A percentile compares a stretch with the other conserved stretches of the same genome.
These are phyloP conservation scores for Aphyosemion australe DNA, from an alignment of 2,113 vertebrate species.

Conservation along the genomic window DNA sequence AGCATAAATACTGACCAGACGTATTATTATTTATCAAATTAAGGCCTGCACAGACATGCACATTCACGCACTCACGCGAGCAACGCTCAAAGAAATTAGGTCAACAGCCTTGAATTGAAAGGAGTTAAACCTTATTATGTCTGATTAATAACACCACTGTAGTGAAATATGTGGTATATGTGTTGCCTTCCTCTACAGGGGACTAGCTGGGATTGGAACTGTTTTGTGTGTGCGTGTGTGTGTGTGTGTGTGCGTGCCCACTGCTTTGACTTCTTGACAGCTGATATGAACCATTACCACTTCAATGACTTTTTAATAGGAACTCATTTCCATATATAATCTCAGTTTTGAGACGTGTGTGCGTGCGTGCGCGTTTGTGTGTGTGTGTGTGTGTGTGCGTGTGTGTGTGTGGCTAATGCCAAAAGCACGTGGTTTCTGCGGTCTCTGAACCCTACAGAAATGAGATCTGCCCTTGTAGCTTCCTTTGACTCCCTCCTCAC, in stretches of 20 bases:
- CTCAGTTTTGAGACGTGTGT: constrained; percentile 25
- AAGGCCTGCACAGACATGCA: constrained; percentile 21
- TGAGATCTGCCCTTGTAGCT: constrained; percentile 44
- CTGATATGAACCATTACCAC: constrained; percentile 71
- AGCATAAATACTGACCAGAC: constrained; percentile 73
- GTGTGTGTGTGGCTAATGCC: neutral
- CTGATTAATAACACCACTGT: constrained; percentile 60
- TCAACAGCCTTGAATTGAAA: constrained; percentile 66
- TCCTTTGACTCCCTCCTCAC: constrained; percentile 18
- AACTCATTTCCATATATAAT: constrained; percentile 68
- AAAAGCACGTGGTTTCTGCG: constrained; percentile 24
- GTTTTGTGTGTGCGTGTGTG: neutral
- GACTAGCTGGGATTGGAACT: constrained; percentile 11
- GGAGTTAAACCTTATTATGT: constrained; percentile 64
- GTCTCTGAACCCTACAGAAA: constrained; percentile 56
- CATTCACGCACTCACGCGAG: constrained; percentile 18
- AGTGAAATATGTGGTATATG: constrained; percentile 8
- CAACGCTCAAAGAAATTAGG: constrained; percentile 59
- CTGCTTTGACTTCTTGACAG: constrained; percentile 58
- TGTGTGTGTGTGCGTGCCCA: constrained; percentile 18
- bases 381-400: too few relatives aligned
- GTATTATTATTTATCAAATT: constrained; percentile 74
- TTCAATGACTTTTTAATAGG: constrained; percentile 70
- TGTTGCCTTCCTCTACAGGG: neutral
- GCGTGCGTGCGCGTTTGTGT: constrained; percentile 1